Base-by-base conservation (phyloP, 1,140 invertebrate genomes). In the Diabrotica virgifera region DNA sequence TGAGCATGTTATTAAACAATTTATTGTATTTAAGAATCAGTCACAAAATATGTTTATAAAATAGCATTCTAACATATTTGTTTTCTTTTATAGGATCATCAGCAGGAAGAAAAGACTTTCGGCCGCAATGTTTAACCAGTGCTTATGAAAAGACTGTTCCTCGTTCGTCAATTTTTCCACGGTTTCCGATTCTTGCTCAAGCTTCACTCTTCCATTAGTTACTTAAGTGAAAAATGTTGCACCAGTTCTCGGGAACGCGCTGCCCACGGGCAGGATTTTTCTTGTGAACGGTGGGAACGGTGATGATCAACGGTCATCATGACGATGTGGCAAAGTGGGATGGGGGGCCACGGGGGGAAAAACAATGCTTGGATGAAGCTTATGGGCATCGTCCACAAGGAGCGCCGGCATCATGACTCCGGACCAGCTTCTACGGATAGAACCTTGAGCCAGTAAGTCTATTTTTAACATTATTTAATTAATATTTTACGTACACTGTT, bases 351-450 rank as follows among this genome's bases (percentile, higher is more conserved):
- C 81, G 87, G 88, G 74, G 85, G 82, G 71, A 82, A 82, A 74
- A 90, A 90, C 84, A 90, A 90, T 80, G 89, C 89, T 68, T 91
- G 89, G 89, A 89, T 90, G 85, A 90, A 90, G 76, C 81, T 91
- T 59, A 91, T 91, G 89, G 89, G 89, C 69, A 90, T 91, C 73
- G 89, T 91, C 57, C 88, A 90, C 81, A 89, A 90, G 80, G 87
- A 89, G 76, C 78, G 87, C 59, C 80, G 87, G 8, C 83, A 84
- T 72, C 85, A 86, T 78, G 85, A 87, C 66, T 81, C 83, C 52
- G 84, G 84, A 62, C 83, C 82, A 58, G 81, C 81, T 62, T 84
- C 82, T 74, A 85, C 82, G 72, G 85, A 87, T 64, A 80, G 85
- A 67, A 83, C 83, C 67, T 80, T 87, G 72, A 87, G 85, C 82